A percentile compares a stretch with the other conserved stretches of the same genome.
Evolutionary conservation across 2,797 vertebrate species (phyloP).

Genomic region (Diceros bicornis): DNA sequence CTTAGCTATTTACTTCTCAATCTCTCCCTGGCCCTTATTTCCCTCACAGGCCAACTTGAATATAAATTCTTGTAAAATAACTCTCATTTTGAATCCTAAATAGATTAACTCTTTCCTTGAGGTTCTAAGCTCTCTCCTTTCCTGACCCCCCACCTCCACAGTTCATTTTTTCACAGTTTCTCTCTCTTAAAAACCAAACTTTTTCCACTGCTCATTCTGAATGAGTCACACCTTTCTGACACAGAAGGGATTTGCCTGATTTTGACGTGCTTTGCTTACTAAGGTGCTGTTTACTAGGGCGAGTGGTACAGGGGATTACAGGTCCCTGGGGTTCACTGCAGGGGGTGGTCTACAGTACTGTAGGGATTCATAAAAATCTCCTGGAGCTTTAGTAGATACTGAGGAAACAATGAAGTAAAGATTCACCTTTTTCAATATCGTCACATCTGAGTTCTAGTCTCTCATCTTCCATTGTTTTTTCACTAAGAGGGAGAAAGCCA

Average conservation of each 20-base stretch:
- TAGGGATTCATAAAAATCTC: not conserved
- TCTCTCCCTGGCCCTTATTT: not conserved
- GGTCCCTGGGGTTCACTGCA: not conserved
- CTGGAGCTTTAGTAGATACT: not conserved
- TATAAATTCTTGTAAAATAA: conserved; percentile 10
- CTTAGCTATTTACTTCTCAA: not conserved
- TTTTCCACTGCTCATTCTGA: not conserved
- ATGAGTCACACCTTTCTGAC: conserved; percentile 28
- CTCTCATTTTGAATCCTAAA: not conserved
- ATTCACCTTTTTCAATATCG: not conserved
- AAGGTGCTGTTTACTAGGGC: not conserved
- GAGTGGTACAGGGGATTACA: not conserved
- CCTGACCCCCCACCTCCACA: not conserved
- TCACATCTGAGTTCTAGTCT: not conserved
- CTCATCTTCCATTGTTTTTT: not conserved
- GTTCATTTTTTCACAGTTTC: conserved; percentile 15
- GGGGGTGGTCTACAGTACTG: not conserved
- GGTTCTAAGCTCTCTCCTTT: not conserved
- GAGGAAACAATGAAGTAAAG: not conserved
- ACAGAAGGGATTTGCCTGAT: not conserved
- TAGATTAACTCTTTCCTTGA: conserved; percentile 17
- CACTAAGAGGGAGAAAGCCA: not conserved
- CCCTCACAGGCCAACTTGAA: not conserved
- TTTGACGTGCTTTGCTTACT: not conserved
- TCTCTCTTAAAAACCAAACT: not conserved